phyloP scores from a whole-genome alignment of 23 tunicate species.

The Trididemnum nubilum region DNA sequence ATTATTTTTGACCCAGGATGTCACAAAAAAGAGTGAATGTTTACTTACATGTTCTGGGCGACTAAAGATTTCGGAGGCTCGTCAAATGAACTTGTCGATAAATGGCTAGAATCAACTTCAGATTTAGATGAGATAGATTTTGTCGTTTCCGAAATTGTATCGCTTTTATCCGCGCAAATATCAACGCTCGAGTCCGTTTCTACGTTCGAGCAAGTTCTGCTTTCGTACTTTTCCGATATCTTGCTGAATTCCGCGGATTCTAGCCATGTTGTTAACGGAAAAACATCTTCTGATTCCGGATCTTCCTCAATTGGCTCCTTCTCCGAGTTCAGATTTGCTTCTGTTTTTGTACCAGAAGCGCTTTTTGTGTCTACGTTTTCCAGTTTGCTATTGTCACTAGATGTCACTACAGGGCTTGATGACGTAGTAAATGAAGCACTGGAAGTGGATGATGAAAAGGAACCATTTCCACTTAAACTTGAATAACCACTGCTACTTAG shows the following conservation, averaged over 20 bases:
- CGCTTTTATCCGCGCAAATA: too few relatives aligned
- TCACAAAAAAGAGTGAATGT: too few relatives aligned
- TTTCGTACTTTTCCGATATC: neutral
- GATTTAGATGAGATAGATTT: too few relatives aligned
- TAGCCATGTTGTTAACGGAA: constrained; percentile 37
- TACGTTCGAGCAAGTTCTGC: neutral
- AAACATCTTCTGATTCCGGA: constrained; percentile 24
- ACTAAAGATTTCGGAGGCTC: too few relatives aligned
- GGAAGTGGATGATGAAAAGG: constrained; percentile 76
- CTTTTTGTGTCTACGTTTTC: neutral
- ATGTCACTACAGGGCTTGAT: constrained; percentile 50
- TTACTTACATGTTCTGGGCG: too few relatives aligned
- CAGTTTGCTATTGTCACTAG: constrained; percentile 26
- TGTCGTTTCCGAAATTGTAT: too few relatives aligned
- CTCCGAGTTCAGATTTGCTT: neutral
- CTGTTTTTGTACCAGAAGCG: neutral
- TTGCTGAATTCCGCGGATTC: constrained; percentile 25
- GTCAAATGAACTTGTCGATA: too few relatives aligned
- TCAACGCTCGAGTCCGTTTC: too few relatives aligned
- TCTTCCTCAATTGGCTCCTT: neutral
- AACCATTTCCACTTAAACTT: constrained; percentile 64
- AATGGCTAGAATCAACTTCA: too few relatives aligned
- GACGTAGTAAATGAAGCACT: constrained; percentile 53
- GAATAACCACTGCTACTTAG: constrained; percentile 85
- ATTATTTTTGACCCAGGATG: too few relatives aligned